Percentiles rank a stretch among this genome's conserved stretches.
phyloP scores from a whole-genome alignment of 2,888 invertebrate species.

The Dusona sp. region DNA sequence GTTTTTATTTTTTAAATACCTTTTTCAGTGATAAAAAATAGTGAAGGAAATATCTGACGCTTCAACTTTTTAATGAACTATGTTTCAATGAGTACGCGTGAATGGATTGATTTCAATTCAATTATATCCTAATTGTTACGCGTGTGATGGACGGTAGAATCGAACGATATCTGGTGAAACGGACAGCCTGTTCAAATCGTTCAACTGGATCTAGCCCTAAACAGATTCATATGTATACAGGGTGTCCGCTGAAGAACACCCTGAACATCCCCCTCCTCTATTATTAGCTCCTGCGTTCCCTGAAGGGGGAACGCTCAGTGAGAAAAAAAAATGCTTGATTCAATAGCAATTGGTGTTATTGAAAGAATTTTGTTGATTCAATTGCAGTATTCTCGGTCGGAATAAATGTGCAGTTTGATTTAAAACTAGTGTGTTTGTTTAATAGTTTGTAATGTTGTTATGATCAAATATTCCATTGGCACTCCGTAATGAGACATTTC shows the following conservation, averaged over 20 bases:
- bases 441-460: too few species aligned
- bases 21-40: not conserved
- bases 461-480: too few species aligned
- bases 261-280: too few species aligned
- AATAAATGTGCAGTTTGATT: too few species aligned
- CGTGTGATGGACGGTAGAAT: slow-evolving; percentile 5
- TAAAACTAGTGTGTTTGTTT: too few species aligned
- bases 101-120: slow-evolving; percentile 8
- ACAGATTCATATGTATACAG: not conserved
- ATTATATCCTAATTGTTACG: not conserved
- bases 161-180: not conserved
- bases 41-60: not conserved
- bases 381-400: too few species aligned
- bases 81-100: not conserved
- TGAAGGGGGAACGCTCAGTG: too few species aligned
- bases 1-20: not conserved
- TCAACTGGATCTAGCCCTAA: not conserved
- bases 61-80: not conserved
- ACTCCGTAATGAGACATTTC: too few species aligned
- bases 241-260: not conserved
- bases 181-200: not conserved
- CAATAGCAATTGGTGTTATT: too few species aligned
- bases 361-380: too few species aligned
- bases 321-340: too few species aligned
- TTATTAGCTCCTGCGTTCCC: too few species aligned